Percentiles rank a stretch among this genome's conserved stretches.
Evolutionary conservation across 2,113 vertebrate species (phyloP).

Genomic region (Rhynchopsitta pachyrhyncha): DNA sequence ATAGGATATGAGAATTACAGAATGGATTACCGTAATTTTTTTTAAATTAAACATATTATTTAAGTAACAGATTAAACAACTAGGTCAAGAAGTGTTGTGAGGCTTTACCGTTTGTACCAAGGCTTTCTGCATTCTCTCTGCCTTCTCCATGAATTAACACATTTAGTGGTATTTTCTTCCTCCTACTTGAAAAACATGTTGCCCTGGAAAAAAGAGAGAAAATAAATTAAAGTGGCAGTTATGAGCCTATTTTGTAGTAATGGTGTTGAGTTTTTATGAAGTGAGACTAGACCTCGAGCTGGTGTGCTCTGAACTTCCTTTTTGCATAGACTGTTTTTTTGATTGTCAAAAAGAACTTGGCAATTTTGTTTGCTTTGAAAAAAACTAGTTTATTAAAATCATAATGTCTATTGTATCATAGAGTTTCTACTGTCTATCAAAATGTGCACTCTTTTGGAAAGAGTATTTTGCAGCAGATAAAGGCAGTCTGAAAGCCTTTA

Average conservation of each 20-base stretch:
- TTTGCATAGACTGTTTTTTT: background rate
- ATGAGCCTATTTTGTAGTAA: background rate
- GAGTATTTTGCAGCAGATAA: background rate
- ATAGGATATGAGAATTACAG: background rate
- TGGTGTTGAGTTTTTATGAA: background rate
- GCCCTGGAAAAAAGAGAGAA: background rate
- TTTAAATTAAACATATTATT: background rate
- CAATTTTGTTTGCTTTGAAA: background rate
- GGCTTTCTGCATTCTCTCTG: background rate
- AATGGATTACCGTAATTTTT: background rate
- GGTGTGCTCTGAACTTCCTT: background rate
- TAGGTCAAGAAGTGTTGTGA: background rate
- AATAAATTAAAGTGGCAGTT: background rate
- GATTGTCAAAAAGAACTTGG: background rate
- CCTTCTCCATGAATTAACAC: background rate
- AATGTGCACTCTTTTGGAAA: background rate
- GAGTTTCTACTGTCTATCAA: conserved; percentile 29
- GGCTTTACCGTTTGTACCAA: background rate
- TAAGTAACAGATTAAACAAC: background rate
- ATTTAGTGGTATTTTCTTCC: background rate
- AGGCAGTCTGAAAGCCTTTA: background rate
- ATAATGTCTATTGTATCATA: background rate
- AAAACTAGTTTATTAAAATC: background rate
- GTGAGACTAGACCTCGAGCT: background rate
- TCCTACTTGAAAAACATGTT: background rate